phyloP scores from a whole-genome alignment of 1,140 invertebrate genomes.

The Drosophila arizonae region DNA sequence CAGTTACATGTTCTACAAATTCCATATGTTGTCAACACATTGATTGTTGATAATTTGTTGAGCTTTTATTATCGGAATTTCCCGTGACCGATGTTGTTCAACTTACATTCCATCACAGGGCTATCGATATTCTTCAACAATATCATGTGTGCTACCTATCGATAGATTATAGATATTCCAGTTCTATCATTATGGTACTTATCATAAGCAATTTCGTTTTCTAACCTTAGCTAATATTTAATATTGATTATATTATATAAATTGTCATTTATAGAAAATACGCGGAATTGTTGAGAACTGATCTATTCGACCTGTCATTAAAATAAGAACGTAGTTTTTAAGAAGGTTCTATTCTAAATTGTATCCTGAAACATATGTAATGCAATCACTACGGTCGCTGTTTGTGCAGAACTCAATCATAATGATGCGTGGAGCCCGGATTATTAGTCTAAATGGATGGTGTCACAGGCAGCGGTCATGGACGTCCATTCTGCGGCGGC shows the following conservation, averaged over 20 bases:
- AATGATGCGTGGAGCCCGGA: conserved; percentile 36
- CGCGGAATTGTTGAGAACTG: background rate
- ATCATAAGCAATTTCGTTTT: conserved; percentile 1
- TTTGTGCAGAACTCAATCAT: background rate
- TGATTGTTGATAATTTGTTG: too few relatives aligned
- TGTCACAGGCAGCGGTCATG: conserved; percentile 25
- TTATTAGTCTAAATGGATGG: conserved; percentile 23
- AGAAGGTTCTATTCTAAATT: conserved; percentile 1
- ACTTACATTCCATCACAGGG: too few relatives aligned
- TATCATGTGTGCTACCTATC: background rate
- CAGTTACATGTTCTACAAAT: too few relatives aligned
- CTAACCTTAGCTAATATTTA: conserved; percentile 1
- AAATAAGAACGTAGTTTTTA: background rate
- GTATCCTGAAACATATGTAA: conserved; percentile 23
- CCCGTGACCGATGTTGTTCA: too few relatives aligned
- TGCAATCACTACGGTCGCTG: conserved; percentile 2
- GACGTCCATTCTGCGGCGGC: conserved; percentile 16
- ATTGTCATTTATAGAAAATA: background rate
- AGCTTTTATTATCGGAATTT: too few relatives aligned
- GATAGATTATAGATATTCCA: background rate
- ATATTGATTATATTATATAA: conserved; percentile 5
- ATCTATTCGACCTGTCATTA: background rate
- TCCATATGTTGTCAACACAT: too few relatives aligned
- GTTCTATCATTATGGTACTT: background rate
- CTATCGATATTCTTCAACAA: too few relatives aligned